Conservation (phyloP, 2,797 vertebrate genomes). For the Tapera naevia region DNA sequence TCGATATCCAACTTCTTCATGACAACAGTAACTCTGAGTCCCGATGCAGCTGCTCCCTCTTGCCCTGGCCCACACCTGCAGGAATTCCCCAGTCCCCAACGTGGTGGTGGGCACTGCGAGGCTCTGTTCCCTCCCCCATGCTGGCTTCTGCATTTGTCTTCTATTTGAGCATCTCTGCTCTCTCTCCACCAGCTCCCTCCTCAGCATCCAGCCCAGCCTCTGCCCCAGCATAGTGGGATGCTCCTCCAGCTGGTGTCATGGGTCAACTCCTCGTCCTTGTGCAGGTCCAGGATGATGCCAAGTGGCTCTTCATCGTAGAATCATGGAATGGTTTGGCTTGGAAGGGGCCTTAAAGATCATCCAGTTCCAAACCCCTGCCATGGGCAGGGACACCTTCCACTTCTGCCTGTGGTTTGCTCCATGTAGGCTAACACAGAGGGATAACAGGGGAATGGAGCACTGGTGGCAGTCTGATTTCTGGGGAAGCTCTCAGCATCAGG, state of each 20-base stretch:
- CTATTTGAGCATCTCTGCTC: neutral
- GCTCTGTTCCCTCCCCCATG: accelerated
- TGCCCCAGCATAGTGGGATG: neutral
- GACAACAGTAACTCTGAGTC: no score
- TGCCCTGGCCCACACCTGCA: accelerated
- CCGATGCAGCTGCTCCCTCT: no score
- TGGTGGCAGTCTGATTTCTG: neutral
- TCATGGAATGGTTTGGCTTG: no score
- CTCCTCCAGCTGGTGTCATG: neutral
- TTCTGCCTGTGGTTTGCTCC: neutral
- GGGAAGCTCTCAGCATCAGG: neutral
- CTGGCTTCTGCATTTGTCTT: neutral
- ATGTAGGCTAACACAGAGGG: accelerated
- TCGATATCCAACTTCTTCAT: neutral
- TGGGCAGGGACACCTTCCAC: no score
- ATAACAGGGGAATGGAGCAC: neutral
- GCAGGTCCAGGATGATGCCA: accelerated
- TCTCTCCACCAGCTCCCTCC: no score
- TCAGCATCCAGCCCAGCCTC: accelerated
- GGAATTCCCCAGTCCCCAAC: accelerated
- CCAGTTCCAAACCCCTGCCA: no score
- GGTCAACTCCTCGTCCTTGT: neutral
- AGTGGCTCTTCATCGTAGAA: neutral
- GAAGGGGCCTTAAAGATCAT: no score
- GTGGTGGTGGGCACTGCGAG: accelerated